Base-by-base conservation (phyloP, 2,888 invertebrate genomes). In the Gasteruption jaculator region DNA sequence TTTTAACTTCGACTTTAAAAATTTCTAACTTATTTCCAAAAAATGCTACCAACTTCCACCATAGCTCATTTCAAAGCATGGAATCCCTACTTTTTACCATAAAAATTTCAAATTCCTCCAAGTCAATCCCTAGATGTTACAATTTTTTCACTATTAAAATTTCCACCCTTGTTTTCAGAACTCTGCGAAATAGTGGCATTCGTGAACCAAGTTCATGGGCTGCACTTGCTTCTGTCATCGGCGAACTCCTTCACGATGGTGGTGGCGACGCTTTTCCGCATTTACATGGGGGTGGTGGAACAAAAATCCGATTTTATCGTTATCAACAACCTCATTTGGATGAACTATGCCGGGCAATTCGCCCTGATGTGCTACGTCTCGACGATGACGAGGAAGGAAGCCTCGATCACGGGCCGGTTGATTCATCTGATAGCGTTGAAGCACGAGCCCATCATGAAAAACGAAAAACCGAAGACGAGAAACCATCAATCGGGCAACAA, bases 201-300 rank as follows among this genome's bases (percentile, higher is more conserved):
- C 14, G 16, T 63, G 3, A 63, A 63, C 31, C 49, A 52, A 3
- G 52, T 58, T 19, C 48, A 61, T 12, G 63, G 63, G 1, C 19
- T 59, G 10, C 57, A 63, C 19, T 40, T 63, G 12, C 50, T 63
- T 1, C 35, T 63, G 7, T 57, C 54, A 18, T 63, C 61, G 8
- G 52, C 60, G 2, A 63, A 63, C 45, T 53, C 61, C 12, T 63
- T 63, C 19, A 58, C 60, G 11, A 60, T 61, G 61, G 57, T 62
- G 5, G 60, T 63, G 4, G 58, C 61, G 2, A 61, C 60, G 4
- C 48, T 63, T 1, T 63, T 63, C 22, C 48, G 63, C 15, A 62
- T 63, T 22, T 63, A 63, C 36, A 63, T 62, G 59, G 55, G 63
- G 7, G 59, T 61, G 2, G 61, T 55, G 2, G 62, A 63, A 18